Evolutionary conservation across 2,797 vertebrate species (phyloP), one percentile per base, ranked within the genome.

Genomic region (Ctenopoma kingsleyae): DNA sequence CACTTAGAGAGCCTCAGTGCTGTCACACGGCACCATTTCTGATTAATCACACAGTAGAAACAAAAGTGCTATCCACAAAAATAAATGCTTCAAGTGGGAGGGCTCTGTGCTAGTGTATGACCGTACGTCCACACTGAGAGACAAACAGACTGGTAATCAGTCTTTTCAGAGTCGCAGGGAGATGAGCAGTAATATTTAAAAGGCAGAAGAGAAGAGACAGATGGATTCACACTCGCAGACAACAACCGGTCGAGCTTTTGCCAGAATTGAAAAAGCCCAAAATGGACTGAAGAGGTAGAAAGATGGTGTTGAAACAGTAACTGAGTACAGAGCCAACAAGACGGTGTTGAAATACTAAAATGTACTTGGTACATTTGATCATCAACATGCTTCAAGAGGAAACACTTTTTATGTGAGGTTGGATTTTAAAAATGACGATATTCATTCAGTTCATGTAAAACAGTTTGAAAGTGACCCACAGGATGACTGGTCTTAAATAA

Each of bases 31-130:
- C 62, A 40, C 6, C 51, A 20, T 78, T 69, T 54, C 49, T 71
- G 69, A 74, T 53, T 48, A 61, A 75, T 53, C 38, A 73, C 69
- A 22, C n/a, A 56, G 46, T 6, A 5, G 38, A 76, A 79, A 81
- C 52, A 71, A 74, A 68, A 71, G 55, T 47, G 47, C 44, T 9
- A 30, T 65, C 32, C 16, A 46, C 61, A 36, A 49, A 73, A 71
- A 59, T 66, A 67, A 66, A 79, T 32, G 52, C 67, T 58, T 58
- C 22, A 15, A 60, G 59, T 62, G 56, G 76, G 63, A 78, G 55
- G 52, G 35, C 27, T 71, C 58, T 16, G 22, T 20, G 32, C 17
- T 57, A 63, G 46, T 23, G 63, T 73, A 11, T 6, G 58, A 73
- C 63, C 67, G 23, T 35, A 60, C 16, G 25, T 68, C 46, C 40